These are phyloP conservation scores for Anagrus nilaparvatae DNA, from an alignment of 1,140 invertebrate species.

Conservation along the genomic window DNA sequence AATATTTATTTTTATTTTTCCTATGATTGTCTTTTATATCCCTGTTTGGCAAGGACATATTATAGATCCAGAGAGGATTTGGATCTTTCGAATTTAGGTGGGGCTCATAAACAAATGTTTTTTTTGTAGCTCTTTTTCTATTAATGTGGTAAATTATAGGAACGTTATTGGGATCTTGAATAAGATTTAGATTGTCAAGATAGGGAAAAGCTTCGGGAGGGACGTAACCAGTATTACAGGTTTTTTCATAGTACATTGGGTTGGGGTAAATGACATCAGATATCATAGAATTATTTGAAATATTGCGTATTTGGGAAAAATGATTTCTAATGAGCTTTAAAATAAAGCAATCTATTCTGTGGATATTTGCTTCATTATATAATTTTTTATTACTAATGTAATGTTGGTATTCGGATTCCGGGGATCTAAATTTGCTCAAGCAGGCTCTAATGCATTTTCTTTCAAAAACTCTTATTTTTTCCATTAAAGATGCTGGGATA, in stretches of 20 bases:
- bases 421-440: neutral
- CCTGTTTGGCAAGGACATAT: neutral
- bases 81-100: neutral
- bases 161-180: slow-evolving; percentile 2
- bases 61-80: too few species aligned
- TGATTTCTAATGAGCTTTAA: slow-evolving; percentile 4
- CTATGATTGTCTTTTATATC: neutral
- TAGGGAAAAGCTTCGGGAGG: neutral
- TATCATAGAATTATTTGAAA: neutral
- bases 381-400: slow-evolving; percentile 4
- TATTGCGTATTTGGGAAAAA: neutral
- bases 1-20: neutral
- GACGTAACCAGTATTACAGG: neutral
- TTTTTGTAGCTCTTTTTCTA: neutral
- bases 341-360: slow-evolving; percentile 5
- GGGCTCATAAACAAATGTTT: neutral
- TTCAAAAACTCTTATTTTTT: slow-evolving; percentile 13
- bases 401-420: neutral
- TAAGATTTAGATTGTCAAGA: neutral
- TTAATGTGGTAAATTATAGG: slow-evolving; percentile 5
- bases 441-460: slow-evolving; percentile 10
- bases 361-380: slow-evolving; percentile 4
- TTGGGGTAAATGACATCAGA: neutral
- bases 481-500: slow-evolving; percentile 5
- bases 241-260: neutral